Conservation (phyloP, 1,140 invertebrate genomes). For the Drosophila sp. region DNA sequence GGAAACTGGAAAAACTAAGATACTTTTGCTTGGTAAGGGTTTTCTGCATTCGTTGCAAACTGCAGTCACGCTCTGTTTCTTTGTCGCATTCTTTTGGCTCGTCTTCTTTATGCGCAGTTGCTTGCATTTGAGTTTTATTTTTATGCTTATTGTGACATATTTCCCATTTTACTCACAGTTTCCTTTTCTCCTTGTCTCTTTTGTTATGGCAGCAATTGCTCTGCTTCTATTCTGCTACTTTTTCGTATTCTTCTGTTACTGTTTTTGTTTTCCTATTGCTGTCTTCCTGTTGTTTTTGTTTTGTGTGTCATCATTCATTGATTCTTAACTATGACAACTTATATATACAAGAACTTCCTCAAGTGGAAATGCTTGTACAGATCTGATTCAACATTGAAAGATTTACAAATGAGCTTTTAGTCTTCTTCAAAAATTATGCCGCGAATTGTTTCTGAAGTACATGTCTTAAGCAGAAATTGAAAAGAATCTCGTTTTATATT, state of each 20-base stretch:
- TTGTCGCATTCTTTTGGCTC: conserved; percentile 15
- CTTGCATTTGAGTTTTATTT: conserved; percentile 49
- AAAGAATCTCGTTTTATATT: no score
- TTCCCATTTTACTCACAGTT: conserved; percentile 28
- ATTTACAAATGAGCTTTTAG: no score
- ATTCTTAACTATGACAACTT: conserved; percentile 15
- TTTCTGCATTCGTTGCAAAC: not conserved
- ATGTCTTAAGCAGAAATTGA: no score
- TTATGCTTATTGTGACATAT: conserved; percentile 52
- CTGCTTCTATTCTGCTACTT: not conserved
- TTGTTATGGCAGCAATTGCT: conserved; percentile 32
- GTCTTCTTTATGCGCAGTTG: conserved; percentile 29
- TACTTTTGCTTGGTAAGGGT: conserved; percentile 2
- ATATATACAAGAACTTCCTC: conserved; percentile 6
- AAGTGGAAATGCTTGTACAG: not conserved
- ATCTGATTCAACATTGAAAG: not conserved
- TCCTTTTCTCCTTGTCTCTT: conserved; percentile 21
- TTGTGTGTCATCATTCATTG: conserved; percentile 18
- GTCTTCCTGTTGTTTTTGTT: not conserved
- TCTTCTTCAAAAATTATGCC: no score
- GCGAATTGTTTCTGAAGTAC: no score
- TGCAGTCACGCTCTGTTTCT: conserved; percentile 8
- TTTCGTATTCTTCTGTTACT: not conserved
- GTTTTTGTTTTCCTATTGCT: conserved; percentile 4
- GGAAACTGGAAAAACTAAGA: no score